phyloP scores from a whole-genome alignment of 2,888 invertebrate genomes.

The Drosophila basisetae region DNA sequence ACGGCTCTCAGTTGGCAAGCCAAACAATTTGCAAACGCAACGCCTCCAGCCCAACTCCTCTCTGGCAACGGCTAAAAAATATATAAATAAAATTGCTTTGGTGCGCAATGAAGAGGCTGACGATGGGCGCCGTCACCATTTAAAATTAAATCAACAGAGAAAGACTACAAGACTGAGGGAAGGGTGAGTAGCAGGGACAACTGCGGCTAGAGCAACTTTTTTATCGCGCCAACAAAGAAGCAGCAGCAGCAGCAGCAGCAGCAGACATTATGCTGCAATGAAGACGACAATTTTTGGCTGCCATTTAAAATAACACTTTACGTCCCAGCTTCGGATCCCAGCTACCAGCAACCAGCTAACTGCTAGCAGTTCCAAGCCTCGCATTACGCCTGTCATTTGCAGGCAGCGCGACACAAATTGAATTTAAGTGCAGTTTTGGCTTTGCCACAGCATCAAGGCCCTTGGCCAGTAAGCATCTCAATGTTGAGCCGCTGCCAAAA shows the following conservation, averaged over 20 bases:
- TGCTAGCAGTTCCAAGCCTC: constrained; percentile 3
- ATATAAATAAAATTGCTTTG: constrained; percentile 73
- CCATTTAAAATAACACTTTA: constrained; percentile 76
- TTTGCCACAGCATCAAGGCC: constrained; percentile 44
- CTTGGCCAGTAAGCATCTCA: constrained; percentile 27
- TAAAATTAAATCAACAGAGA: constrained; percentile 83
- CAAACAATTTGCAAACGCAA: constrained; percentile 67
- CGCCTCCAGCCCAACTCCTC: constrained; percentile 1
- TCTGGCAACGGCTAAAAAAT: constrained; percentile 39
- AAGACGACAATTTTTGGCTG: constrained; percentile 80
- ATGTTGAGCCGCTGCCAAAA: constrained; percentile 72
- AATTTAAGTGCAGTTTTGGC: constrained; percentile 79
- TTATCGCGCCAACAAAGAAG: constrained; percentile 75
- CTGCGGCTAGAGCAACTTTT: constrained; percentile 65
- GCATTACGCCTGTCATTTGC: constrained; percentile 72
- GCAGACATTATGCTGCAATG: constrained; percentile 74
- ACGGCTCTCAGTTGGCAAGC: constrained; percentile 69
- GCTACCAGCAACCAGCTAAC: not conserved
- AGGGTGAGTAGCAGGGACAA: not conserved
- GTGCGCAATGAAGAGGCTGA: constrained; percentile 60
- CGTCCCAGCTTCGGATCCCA: not conserved
- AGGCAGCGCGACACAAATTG: constrained; percentile 75
- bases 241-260: constrained; percentile 47
- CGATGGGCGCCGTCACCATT: constrained; percentile 73
- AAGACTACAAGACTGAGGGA: constrained; percentile 28